Evolutionary conservation across 64 coral and sea anemone genomes (phyloP).

Genomic region (Exaiptasia diaphana): DNA sequence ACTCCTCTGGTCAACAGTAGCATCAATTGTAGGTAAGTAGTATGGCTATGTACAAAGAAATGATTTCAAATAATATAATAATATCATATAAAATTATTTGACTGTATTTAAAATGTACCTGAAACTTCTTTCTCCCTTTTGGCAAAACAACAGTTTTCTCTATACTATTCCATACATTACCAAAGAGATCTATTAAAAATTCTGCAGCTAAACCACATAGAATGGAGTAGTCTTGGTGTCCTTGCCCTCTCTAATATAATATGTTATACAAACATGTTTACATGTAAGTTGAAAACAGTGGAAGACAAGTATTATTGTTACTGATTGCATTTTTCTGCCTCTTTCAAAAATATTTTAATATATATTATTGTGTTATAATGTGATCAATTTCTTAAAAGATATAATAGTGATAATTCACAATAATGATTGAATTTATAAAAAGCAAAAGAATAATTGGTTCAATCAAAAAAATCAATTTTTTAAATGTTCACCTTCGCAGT

Average conservation of each 20-base stretch:
- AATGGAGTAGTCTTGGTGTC: neutral
- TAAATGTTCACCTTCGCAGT: conserved; percentile 63
- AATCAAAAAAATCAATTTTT: no score
- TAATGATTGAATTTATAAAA: neutral
- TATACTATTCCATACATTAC: neutral
- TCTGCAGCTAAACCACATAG: conserved; percentile 12
- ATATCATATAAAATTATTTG: neutral
- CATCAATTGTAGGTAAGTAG: conserved; percentile 34
- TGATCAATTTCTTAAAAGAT: neutral
- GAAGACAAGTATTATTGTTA: no score
- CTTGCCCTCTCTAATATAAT: neutral
- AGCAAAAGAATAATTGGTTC: no score
- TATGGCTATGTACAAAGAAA: conserved; percentile 7
- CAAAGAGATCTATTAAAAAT: conserved; percentile 8
- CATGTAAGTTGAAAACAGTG: no score
- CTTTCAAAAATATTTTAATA: conserved; percentile 31
- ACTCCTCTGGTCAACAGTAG: conserved; percentile 22
- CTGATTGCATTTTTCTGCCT: no score
- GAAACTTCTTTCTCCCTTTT: conserved; percentile 27
- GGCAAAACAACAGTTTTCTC: neutral
- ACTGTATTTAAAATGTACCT: neutral
- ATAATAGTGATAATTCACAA: conserved; percentile 38
- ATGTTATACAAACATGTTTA: no score
- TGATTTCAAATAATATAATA: neutral
- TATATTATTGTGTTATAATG: conserved; percentile 5